Conservation (phyloP, 2,888 invertebrate genomes). For the Venusia cambrica region DNA sequence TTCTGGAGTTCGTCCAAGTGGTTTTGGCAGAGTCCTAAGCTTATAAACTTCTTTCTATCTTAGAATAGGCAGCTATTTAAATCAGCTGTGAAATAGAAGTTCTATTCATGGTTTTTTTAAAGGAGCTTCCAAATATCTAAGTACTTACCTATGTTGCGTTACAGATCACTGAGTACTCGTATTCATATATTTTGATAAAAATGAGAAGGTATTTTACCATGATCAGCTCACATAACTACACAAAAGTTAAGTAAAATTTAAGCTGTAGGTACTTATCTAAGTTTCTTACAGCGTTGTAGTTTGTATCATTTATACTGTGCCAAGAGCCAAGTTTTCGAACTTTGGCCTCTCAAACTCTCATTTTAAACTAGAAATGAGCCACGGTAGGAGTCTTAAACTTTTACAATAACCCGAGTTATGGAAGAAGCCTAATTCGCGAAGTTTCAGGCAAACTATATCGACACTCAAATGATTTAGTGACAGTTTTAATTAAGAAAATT, state of each 20-base stretch:
- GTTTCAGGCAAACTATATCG: no score
- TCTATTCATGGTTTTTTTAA: no score
- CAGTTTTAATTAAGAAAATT: no score
- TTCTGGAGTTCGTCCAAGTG: constrained; percentile 18
- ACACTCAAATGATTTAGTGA: constrained; percentile 1
- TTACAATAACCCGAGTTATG: constrained; percentile 51
- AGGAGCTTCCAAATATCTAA: no score
- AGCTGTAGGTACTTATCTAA: no score
- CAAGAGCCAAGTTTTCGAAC: constrained; percentile 37
- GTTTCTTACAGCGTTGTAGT: no score
- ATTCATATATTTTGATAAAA: no score
- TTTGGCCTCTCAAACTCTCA: constrained; percentile 60
- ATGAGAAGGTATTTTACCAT: no score
- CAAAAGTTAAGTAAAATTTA: no score
- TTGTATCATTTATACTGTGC: constrained; percentile 4
- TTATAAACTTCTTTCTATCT: constrained; percentile 18
- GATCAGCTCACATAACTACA: no score
- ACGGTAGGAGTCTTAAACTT: constrained; percentile 50
- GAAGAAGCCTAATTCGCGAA: constrained; percentile 20
- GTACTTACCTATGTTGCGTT: no score
- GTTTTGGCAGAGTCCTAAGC: constrained; percentile 17
- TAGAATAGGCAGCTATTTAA: constrained; percentile 16
- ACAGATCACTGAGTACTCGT: no score
- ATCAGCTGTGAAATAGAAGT: constrained; percentile 9
- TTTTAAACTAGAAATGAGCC: constrained; percentile 65